Evolutionary conservation across 2,797 vertebrate species (phyloP), one percentile per base, ranked within the genome.

Genomic region (Arrhamphus sclerolepis): DNA sequence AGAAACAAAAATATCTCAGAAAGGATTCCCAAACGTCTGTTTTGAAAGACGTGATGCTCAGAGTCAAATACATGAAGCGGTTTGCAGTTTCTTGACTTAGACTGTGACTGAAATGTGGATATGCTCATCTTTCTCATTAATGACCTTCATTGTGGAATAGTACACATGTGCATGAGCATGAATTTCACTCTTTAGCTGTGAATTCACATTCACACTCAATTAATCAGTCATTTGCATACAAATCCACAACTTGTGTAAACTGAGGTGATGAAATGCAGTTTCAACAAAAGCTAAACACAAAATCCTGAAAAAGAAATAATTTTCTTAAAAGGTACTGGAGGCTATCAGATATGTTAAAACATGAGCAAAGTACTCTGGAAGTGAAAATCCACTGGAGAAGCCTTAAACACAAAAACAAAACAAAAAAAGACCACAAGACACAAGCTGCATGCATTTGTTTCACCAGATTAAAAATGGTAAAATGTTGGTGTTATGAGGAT

Each of bases 221-320:
- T 24, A 47, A 40, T 26, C 18, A 26, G 18, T 40, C 17, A 48
- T 58, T 48, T 48, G 34, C n/a, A 59, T 29, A 29, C 44, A 55
- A 39, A 38, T 19, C 6, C 3, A 49, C 6, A 16, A 7, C 24
- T 16, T 39, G n/a, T n/a, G n/a, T n/a, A n/a, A n/a, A n/a, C n/a
- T n/a, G n/a, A n/a, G n/a, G n/a, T n/a, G n/a, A 59, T 16, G 46
- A 48, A 22, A 8, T 11, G 28, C 13, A 34, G 34, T 40, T 40
- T 22, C 19, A 22, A 38, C 24, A 16, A 53, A 22, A 22, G 20
- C 21, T 40, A n/a, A 21, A 24, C 21, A n/a, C n/a, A n/a, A n/a
- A n/a, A n/a, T n/a, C n/a, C n/a, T n/a, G n/a, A n/a, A n/a, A n/a
- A n/a, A n/a, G n/a, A n/a, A n/a, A n/a, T n/a, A n/a, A n/a, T n/a